Evolutionary conservation across 2,888 invertebrate species (phyloP), one percentile per base, ranked within the genome.

Genomic region (Lasius fuliginosus): DNA sequence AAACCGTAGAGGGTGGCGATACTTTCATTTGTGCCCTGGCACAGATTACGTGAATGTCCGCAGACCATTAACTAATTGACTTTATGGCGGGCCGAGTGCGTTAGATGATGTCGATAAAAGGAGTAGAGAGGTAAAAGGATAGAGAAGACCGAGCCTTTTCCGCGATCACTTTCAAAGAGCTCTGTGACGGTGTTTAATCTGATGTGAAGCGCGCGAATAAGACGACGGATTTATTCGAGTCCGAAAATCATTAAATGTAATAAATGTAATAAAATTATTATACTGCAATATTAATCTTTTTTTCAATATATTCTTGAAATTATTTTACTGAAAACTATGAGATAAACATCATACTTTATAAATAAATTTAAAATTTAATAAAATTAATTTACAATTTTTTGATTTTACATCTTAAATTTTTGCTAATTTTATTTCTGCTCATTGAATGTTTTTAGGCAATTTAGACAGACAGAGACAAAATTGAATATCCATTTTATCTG

Each of bases 21-120:
- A 73, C 60, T 73, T 81, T 81, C 73, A 81, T 73, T 73, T 73
- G 60, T 27, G 27, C 79, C 60, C 12, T n/a, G 36, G 46, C 79
- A 73, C 73, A 46, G 79, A 79, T 79, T 79, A 79, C 60, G 60
- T 23, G 27, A 73, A 81, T 60, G 79, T 71, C 79, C 27, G 71
- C 46, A 36, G 23, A 60, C 79, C 46, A 81, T 81, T 81, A 81
- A 81, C 79, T 81, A 81, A 81, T 81, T 73, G 79, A 49, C 79
- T 79, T 73, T 36, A 77, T 69, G 53, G 56, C 42, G 58, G 40
- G 58, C 53, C 76, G n/a, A 42, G 60, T 33, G 60, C 33, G 60
- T 73, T 73, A 73, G 60, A 73, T 49, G 79, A 49, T 27, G 73
- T 12, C 30, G 85, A 82, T 76, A 69, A 82, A 74, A 79, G 56